A percentile compares a stretch with the other conserved stretches of the same genome.
These are phyloP conservation scores for Meleagris gallopavo DNA, from an alignment of 2,113 vertebrate genomes.

Conservation along the genomic window DNA sequence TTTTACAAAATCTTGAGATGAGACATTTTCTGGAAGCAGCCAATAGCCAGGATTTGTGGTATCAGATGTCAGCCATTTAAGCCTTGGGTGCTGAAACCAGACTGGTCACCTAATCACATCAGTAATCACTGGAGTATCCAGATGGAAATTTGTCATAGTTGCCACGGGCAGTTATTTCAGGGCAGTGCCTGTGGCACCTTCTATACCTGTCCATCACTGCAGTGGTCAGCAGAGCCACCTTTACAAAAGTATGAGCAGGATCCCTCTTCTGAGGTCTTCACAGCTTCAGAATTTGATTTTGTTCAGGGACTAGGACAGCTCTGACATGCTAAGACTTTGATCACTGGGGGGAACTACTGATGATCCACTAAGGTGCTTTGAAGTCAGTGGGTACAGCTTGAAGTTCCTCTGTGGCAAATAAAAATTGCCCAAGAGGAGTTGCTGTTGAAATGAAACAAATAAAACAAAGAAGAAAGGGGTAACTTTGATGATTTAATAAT, in stretches of 20 bases:
- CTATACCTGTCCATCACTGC: neutral
- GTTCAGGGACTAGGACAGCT: neutral
- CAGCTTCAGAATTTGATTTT: neutral
- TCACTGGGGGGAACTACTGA: neutral
- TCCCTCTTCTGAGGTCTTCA: neutral
- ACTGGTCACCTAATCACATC: neutral
- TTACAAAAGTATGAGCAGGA: neutral
- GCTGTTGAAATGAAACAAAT: neutral
- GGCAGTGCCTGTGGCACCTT: neutral
- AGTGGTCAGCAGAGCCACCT: neutral
- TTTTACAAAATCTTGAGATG: neutral
- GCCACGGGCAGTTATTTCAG: neutral
- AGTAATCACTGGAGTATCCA: neutral
- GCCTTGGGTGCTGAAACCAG: neutral
- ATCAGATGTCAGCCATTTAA: neutral
- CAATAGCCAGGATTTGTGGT: neutral
- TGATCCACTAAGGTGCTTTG: conserved; percentile 2
- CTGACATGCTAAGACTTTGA: neutral
- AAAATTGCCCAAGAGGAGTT: neutral
- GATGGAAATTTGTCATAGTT: neutral
- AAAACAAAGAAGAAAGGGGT: conserved; percentile 12
- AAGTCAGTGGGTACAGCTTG: neutral
- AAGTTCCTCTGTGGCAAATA: conserved; percentile 6
- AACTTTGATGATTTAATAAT: conserved; percentile 31
- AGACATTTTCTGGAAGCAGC: neutral